Conservation (phyloP, 2,797 vertebrate genomes). For the Chelidonichthys spinosus region DNA sequence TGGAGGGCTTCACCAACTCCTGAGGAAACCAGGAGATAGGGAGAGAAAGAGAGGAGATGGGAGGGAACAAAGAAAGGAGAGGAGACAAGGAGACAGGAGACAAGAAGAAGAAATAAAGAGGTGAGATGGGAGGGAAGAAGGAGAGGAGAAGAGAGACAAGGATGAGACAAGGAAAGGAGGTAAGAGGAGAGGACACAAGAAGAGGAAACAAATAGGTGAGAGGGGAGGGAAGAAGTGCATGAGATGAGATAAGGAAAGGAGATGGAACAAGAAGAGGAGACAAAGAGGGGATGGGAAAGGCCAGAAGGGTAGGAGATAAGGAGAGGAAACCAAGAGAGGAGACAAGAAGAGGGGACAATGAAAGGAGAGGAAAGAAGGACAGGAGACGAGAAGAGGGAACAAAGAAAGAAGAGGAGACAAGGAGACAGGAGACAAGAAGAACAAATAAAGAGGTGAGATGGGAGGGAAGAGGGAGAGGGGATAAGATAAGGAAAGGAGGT, state of each 20-base stretch:
- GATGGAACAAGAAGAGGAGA: neutral
- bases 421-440: neutral
- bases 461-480: too few species aligned
- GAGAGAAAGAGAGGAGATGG: neutral
- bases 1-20: conserved; percentile 86
- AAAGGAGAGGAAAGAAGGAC: neutral
- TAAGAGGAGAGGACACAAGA: neutral
- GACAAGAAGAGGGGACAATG: neutral
- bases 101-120: neutral
- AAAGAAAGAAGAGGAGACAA: neutral
- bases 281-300: neutral
- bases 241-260: neutral
- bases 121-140: neutral
- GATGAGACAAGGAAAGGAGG: too few species aligned
- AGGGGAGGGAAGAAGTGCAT: neutral
- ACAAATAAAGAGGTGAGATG: too few species aligned
- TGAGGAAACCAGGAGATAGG: conserved; percentile 18
- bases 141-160: neutral
- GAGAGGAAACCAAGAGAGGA: neutral
- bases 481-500: too few species aligned
- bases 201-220: neutral
- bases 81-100: neutral
- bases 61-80: neutral
- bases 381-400: neutral
- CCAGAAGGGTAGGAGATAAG: neutral